phyloP scores from a whole-genome alignment of 1,140 invertebrate genomes.

The Bombus turneri region DNA sequence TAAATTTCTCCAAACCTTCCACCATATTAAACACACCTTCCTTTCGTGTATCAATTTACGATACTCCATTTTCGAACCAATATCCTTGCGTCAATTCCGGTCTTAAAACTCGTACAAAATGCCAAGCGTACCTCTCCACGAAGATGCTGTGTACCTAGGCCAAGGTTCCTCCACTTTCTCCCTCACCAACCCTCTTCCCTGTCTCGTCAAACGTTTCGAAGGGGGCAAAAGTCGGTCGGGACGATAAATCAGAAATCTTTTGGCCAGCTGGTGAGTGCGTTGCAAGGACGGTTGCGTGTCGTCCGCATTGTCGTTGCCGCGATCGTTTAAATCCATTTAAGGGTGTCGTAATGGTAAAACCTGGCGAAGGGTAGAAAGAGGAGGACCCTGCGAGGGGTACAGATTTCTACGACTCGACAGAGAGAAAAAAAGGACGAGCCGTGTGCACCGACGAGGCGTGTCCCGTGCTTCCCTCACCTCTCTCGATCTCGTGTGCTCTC shows the following conservation, averaged over 20 bases:
- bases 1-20: too few species aligned
- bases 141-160: constrained; percentile 60
- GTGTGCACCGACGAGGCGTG: constrained; percentile 58
- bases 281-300: constrained; percentile 59
- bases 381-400: constrained; percentile 22
- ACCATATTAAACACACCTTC: background rate
- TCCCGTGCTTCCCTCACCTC: constrained; percentile 63
- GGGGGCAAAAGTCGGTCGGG: constrained; percentile 38
- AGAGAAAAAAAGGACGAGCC: constrained; percentile 55
- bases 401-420: constrained; percentile 43
- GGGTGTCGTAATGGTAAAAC: constrained; percentile 30
- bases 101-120: background rate
- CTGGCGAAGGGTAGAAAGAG: background rate
- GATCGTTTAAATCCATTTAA: constrained; percentile 71
- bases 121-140: constrained; percentile 28
- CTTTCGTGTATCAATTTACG: background rate
- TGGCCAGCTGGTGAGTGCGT: constrained; percentile 56
- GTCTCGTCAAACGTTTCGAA: constrained; percentile 4
- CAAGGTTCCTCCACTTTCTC: constrained; percentile 8
- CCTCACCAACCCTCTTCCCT: too few species aligned
- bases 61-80: too few species aligned
- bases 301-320: constrained; percentile 54
- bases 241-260: constrained; percentile 67
- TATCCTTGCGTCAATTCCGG: background rate
- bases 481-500: constrained; percentile 46